Conservation (phyloP, 2,888 invertebrate species). For the Keiferia lycopersicella region DNA sequence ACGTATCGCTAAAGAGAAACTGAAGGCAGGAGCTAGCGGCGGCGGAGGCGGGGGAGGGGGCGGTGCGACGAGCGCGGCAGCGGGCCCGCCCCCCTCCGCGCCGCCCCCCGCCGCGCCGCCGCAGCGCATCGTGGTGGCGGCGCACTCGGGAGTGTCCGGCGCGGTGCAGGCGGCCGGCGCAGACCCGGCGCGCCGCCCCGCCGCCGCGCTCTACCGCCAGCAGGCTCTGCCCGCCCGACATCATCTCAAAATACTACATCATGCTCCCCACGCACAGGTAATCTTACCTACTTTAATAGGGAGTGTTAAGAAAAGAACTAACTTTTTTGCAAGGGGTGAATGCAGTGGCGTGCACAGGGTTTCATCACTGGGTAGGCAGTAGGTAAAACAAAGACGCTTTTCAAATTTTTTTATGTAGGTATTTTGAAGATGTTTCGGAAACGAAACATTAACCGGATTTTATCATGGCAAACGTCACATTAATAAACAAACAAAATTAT, state of each 20-base stretch:
- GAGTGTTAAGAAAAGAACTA: too few species aligned
- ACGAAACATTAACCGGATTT: too few species aligned
- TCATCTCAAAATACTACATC: slow-evolving; percentile 74
- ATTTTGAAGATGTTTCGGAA: too few species aligned
- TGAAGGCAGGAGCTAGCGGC: slow-evolving; percentile 64
- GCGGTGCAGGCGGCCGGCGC: slow-evolving; percentile 53
- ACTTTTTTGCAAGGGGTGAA: too few species aligned
- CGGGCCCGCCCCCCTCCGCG: slow-evolving; percentile 63
- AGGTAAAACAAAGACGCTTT: too few species aligned
- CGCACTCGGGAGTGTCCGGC: slow-evolving; percentile 65
- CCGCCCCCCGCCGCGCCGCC: slow-evolving; percentile 48
- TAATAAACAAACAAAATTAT: too few species aligned
- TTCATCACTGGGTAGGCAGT: too few species aligned
- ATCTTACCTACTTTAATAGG: too few species aligned
- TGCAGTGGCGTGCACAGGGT: too few species aligned
- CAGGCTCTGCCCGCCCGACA: slow-evolving; percentile 74
- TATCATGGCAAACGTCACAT: too few species aligned
- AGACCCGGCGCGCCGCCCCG: slow-evolving; percentile 67
- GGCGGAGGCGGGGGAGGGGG: not conserved
- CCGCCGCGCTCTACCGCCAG: slow-evolving; percentile 84
- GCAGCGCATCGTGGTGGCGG: slow-evolving; percentile 23
- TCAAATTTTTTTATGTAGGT: too few species aligned
- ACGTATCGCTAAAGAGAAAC: slow-evolving; percentile 91
- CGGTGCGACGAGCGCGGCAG: slow-evolving; percentile 37
- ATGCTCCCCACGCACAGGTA: slow-evolving; percentile 44